Base-by-base conservation (phyloP, 1,140 invertebrate genomes). In the Listronotus oregonensis region DNA sequence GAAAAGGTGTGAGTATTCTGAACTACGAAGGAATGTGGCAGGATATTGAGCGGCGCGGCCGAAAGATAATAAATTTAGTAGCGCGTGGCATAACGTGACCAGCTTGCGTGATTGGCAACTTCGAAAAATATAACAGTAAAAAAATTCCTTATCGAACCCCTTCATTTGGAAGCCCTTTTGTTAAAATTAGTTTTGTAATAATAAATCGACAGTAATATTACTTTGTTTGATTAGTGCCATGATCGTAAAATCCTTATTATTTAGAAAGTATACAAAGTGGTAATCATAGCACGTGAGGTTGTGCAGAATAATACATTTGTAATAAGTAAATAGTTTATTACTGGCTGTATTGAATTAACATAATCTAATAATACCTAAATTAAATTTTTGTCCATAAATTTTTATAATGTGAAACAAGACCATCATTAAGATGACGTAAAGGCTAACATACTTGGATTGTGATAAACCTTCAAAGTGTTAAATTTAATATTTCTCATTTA, bases 1-100 rank as follows among this genome's bases (percentile, higher is more conserved):
- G 21, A 18, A 21, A 54, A 54, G 51, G 51, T 54, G 51, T 54
- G 31, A 32, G 51, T 54, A 54, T 18, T 10, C 44, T 10, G 44
- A 47, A 37, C 34, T 37, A 37, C 7, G 40, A 31, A 56, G 55
- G 55, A 57, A 43, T 57, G 58, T 50, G 58, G 32, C 42, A 18
- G 47, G 43, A 50, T 64, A 64, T 64, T 40, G 61, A 64, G 44
- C 61, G 61, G 61, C 21, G 44, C 39, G 39, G 27, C 18, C 39
- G 51, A 49, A 54, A 64, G 61, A 64, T 64, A 64, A 64, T 64
- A 64, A 64, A 60, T 56, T 64, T 64, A 64, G 61, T 64, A 57
- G 63, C 63, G 54, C 63, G 63, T 57, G 44, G 52, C 54, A 43
- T 65, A 32, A 65, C 63, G 63, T 65, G 63, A 57, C 55, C 44